Evolutionary conservation across 2,113 vertebrate genomes (phyloP).

Genomic region (Mesitornis unicolor): DNA sequence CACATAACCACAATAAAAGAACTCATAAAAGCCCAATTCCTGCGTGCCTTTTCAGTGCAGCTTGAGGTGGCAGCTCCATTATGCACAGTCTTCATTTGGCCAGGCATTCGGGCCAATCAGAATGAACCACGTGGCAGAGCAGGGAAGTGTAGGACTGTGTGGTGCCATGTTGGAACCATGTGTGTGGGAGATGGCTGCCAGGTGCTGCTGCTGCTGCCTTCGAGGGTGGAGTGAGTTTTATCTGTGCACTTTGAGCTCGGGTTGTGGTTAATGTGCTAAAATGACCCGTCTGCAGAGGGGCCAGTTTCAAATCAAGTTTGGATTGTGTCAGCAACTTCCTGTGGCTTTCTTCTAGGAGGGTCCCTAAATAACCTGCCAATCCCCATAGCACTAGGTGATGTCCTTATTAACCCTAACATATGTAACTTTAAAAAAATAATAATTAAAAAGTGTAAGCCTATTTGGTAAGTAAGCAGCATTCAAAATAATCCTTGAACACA

Average conservation of each 20-base stretch:
- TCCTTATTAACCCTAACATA: neutral
- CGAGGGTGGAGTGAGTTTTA: too few relatives aligned
- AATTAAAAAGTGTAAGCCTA: fast-evolving
- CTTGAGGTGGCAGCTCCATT: neutral
- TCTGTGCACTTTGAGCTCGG: neutral
- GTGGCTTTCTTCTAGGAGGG: fast-evolving
- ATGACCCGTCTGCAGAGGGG: too few relatives aligned
- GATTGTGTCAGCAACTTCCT: neutral
- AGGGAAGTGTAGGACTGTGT: too few relatives aligned
- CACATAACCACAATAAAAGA: neutral
- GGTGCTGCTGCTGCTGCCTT: too few relatives aligned
- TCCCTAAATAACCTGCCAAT: neutral
- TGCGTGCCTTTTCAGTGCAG: neutral
- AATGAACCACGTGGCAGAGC: too few relatives aligned
- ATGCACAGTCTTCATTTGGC: neutral
- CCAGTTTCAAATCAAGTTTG: fast-evolving
- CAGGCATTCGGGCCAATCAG: neutral
- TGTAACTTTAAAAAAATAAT: too few relatives aligned
- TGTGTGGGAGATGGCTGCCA: too few relatives aligned
- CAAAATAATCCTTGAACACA: neutral
- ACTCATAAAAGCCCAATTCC: neutral
- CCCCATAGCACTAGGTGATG: neutral
- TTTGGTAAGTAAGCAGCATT: neutral
- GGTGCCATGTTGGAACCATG: too few relatives aligned
- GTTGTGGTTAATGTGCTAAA: fast-evolving